Base-by-base conservation (phyloP, 2,797 vertebrate species). In the Eurystomus glaucurus region DNA sequence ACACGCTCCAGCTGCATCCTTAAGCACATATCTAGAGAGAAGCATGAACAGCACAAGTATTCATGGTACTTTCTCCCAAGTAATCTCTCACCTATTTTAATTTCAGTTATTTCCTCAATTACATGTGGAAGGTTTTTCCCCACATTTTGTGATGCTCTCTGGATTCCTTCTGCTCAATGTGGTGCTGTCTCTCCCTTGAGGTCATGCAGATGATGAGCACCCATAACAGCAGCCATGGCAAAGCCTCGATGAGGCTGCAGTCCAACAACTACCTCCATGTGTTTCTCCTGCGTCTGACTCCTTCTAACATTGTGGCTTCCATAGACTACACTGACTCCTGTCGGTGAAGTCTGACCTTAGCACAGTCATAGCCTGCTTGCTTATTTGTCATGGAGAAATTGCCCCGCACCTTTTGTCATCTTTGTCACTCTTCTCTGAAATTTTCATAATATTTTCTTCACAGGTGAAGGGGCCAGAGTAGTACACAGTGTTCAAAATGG, bases 41-140 rank as follows among this genome's bases (percentile, higher is more conserved):
- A 68, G 39, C 29, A 90, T 43, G 57, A 86, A 23, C 69, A 86
- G 37, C 74, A 75, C 4, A 19, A 86, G 58, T 35, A 50, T 33
- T 57, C 7, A 1, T 7, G 29, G 25, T 41, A 13, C 68, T 75
- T 94, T 84, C 8, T 86, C 64, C 28, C 33, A 76, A 16, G 45
- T 79, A 64, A 12, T 72, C 18, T 79, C 48, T 25, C 43, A 65
- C 14, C 29, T 3, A 0, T 84, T 81, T 77, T 62, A 37, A 70
- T 88, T 90, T 80, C 51, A 77, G 35, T 9, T 9, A 39, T 22
- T 62, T 90, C 50, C 60, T 77, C 16, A 9, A 48, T 70, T 71
- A 43, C 11, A 28, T 1, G 2, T 85, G 16, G 26, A 35, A 13
- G 10, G 4, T 0, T 8, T 33, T 50, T 82, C 82, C 23, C 4